Conservation (phyloP, 2,888 invertebrate species). For the Noctuana brunneofusca region DNA sequence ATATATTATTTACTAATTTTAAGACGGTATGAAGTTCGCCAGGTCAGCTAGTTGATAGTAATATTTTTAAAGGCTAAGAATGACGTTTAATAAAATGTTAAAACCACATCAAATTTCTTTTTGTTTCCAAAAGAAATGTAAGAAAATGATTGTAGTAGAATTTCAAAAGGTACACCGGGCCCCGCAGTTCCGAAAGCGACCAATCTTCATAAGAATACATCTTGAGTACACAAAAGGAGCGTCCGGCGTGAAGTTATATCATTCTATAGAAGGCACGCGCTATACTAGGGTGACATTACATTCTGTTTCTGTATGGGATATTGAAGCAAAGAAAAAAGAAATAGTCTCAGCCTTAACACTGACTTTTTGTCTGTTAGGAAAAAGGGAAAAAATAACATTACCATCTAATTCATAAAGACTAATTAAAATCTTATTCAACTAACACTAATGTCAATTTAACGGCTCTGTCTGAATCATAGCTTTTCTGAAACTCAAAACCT, state of each 20-base stretch:
- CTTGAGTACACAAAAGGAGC: slow-evolving; percentile 36
- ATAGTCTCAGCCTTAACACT: too few species aligned
- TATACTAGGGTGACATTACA: slow-evolving; percentile 5
- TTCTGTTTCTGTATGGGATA: not conserved
- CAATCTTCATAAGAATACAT: slow-evolving; percentile 41
- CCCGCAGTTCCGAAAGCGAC: slow-evolving; percentile 33
- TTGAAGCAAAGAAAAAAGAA: not conserved
- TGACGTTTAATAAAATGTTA: not conserved
- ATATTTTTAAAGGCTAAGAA: too few species aligned
- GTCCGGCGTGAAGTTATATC: slow-evolving; percentile 37
- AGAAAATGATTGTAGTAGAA: not conserved
- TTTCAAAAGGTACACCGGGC: not conserved
- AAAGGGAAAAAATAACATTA: too few species aligned
- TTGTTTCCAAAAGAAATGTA: not conserved
- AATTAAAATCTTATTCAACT: too few species aligned
- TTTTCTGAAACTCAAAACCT: too few species aligned
- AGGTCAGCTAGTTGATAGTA: too few species aligned
- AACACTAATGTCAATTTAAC: too few species aligned
- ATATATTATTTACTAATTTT: too few species aligned
- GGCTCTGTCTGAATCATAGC: too few species aligned
- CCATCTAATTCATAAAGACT: too few species aligned
- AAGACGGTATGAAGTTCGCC: too few species aligned
- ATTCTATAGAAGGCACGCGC: slow-evolving; percentile 12
- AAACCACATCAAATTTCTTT: not conserved
- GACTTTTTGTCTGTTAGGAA: too few species aligned